A percentile compares a stretch with the other conserved stretches of the same genome.
Conservation (phyloP, 2,797 vertebrate genomes). For the Clarias laeviceps region DNA sequence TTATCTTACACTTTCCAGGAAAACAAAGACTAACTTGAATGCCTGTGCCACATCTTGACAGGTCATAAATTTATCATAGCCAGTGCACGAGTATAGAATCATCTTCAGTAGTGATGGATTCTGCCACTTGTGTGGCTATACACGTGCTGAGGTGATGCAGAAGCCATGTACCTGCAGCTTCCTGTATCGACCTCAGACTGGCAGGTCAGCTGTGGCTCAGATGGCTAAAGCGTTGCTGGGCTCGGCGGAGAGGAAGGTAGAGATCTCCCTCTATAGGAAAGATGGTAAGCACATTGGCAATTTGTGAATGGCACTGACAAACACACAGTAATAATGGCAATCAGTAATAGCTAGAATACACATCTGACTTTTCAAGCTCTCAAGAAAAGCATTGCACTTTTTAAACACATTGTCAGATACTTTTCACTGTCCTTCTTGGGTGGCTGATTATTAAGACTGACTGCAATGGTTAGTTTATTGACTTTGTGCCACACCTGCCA, state of each 20-base stretch:
- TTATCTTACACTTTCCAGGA: not conserved
- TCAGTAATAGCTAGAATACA: not conserved
- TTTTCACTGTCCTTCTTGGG: not conserved
- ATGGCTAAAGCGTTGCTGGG: slow-evolving; percentile 88
- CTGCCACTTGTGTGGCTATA: slow-evolving; percentile 87
- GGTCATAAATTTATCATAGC: slow-evolving; percentile 90
- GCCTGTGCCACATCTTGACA: slow-evolving; percentile 48
- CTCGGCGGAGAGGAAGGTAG: slow-evolving; percentile 87
- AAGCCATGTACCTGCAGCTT: slow-evolving; percentile 89
- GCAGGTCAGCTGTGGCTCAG: slow-evolving; percentile 79
- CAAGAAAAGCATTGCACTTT: not conserved
- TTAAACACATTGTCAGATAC: not conserved
- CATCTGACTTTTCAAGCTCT: too few relatives aligned
- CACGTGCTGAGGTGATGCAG: slow-evolving; percentile 89
- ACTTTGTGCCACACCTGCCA: not conserved
- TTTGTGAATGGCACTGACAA: not conserved
- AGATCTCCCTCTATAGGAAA: slow-evolving; percentile 88
- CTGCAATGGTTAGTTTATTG: not conserved
- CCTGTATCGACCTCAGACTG: slow-evolving; percentile 87
- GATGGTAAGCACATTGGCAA: slow-evolving; percentile 73
- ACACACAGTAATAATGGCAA: not conserved
- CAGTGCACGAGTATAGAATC: slow-evolving; percentile 88
- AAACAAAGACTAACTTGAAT: not conserved
- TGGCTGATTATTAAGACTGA: not conserved
- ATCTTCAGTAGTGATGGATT: slow-evolving; percentile 93